Conservation (phyloP, 2,113 vertebrate species). For the Nestor notabilis region DNA sequence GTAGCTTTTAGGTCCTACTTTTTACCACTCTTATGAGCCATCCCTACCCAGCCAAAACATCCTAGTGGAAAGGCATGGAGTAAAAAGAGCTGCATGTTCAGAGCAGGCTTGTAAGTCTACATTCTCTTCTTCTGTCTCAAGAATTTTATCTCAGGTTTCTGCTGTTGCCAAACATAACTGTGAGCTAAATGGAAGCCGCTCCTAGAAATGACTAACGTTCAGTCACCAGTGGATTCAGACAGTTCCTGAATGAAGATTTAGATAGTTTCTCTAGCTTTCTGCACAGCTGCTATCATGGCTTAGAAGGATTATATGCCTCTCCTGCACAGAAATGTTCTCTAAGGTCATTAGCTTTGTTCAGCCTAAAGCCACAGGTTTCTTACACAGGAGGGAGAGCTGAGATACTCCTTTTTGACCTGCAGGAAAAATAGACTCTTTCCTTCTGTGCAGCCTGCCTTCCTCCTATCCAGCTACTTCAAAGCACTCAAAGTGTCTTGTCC, state of each 20-base stretch:
- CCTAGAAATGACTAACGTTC: background rate
- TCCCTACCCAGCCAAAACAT: background rate
- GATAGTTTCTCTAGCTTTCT: background rate
- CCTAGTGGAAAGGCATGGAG: background rate
- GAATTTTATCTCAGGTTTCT: background rate
- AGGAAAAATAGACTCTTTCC: background rate
- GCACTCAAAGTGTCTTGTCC: background rate
- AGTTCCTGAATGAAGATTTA: background rate
- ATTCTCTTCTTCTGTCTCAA: background rate
- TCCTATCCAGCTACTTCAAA: background rate
- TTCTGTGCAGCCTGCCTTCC: background rate
- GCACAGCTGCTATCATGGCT: background rate
- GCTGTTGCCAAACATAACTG: background rate
- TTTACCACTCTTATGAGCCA: background rate
- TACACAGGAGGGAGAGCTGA: background rate
- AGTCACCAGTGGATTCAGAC: background rate
- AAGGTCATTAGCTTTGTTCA: background rate
- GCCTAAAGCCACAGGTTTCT: background rate
- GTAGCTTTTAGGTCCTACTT: background rate
- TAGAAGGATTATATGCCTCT: background rate
- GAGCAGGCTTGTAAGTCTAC: background rate
- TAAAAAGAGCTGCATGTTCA: background rate
- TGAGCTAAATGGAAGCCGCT: background rate
- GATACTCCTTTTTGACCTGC: background rate
- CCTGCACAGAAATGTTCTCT: background rate